Conservation (phyloP, 2,888 invertebrate species). For the Didymodactylos carnosus region DNA sequence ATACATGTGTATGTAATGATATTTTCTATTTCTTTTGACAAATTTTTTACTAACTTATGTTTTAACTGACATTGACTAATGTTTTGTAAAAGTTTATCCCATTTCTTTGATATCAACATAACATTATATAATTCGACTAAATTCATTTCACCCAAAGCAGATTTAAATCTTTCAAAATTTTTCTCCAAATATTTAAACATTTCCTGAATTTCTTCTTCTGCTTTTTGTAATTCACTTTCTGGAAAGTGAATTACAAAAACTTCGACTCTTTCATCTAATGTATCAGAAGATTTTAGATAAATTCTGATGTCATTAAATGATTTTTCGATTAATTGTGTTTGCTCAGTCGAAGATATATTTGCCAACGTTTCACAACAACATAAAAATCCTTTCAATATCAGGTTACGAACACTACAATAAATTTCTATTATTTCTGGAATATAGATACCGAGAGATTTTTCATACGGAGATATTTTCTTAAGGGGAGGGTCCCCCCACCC, state of each 20-base stretch:
- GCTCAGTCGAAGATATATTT: too few relatives aligned
- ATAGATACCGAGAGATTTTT: too few relatives aligned
- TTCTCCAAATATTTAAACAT: neutral
- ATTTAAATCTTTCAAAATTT: neutral
- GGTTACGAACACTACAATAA: too few relatives aligned
- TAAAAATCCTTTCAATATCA: too few relatives aligned
- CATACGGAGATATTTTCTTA: too few relatives aligned
- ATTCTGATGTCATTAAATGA: too few relatives aligned
- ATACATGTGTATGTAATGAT: neutral
- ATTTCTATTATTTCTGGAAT: too few relatives aligned
- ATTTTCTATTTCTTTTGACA: neutral
- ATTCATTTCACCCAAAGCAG: neutral
- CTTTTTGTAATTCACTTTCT: neutral
- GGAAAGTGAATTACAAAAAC: neutral
- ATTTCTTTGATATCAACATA: neutral
- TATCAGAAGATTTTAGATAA: too few relatives aligned
- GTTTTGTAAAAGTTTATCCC: neutral
- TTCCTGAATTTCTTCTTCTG: neutral
- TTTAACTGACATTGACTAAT: neutral
- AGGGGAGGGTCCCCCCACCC: too few relatives aligned
- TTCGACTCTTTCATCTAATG: neutral
- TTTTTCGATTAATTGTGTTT: too few relatives aligned
- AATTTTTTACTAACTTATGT: neutral
- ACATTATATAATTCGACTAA: neutral
- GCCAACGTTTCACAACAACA: too few relatives aligned